phyloP scores from a whole-genome alignment of 2,888 invertebrate species.

The Luffia ferchaultella region DNA sequence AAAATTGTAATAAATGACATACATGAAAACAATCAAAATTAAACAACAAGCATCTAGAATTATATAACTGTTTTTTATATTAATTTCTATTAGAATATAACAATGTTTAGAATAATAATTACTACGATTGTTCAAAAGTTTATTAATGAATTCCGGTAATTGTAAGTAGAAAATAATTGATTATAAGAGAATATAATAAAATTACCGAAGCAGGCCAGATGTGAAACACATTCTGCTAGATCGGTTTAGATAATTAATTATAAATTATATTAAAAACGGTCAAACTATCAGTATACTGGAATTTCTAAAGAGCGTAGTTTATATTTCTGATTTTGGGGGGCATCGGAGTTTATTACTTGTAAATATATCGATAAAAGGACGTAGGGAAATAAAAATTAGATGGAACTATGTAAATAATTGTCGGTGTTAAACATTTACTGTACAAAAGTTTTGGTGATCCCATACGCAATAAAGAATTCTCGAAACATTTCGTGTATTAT shows the following conservation, averaged over 20 bases:
- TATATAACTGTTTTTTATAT: no score
- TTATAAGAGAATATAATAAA: neutral
- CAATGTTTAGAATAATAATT: no score
- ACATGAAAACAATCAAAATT: no score
- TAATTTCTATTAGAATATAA: no score
- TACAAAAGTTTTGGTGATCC: slow-evolving; percentile 59
- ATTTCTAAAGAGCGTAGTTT: slow-evolving; percentile 1
- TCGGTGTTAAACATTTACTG: slow-evolving; percentile 54
- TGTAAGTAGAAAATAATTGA: neutral
- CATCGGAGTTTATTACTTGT: slow-evolving; percentile 24
- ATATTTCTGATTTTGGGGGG: neutral
- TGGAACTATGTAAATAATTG: slow-evolving; percentile 43
- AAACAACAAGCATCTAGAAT: no score
- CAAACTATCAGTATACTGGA: slow-evolving; percentile 7
- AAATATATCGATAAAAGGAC: slow-evolving; percentile 33
- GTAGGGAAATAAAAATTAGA: slow-evolving; percentile 6
- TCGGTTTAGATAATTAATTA: neutral
- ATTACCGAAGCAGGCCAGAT: neutral
- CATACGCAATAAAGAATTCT: slow-evolving; percentile 62
- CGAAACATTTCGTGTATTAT: slow-evolving; percentile 24
- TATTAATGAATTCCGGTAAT: neutral
- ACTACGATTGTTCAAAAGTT: no score
- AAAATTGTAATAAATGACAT: no score
- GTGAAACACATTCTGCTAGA: neutral
- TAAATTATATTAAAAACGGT: neutral